Conservation (phyloP, 2,888 invertebrate genomes). For the Lottia gigantea region DNA sequence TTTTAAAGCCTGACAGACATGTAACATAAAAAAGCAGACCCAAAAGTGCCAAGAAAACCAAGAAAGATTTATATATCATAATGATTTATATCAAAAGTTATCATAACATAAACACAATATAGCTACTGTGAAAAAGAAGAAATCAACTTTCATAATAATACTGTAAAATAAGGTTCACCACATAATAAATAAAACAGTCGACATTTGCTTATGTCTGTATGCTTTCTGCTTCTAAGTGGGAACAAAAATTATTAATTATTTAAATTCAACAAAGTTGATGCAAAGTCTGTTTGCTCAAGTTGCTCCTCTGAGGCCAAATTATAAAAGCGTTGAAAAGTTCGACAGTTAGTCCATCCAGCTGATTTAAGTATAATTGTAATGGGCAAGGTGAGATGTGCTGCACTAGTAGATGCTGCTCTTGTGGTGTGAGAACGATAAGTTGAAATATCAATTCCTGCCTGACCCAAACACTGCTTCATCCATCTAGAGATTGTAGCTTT, state of each 20-base stretch:
- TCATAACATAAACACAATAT: too few relatives aligned
- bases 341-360: neutral
- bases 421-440: neutral
- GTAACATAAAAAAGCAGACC: neutral
- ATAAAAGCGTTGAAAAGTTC: slow-evolving; percentile 4
- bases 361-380: neutral
- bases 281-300: neutral
- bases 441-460: neutral
- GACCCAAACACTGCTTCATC: neutral
- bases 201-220: too few relatives aligned
- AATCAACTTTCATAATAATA: too few relatives aligned
- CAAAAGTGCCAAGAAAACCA: neutral
- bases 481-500: neutral
- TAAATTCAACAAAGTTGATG: neutral
- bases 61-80: too few relatives aligned
- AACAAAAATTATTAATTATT: neutral
- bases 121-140: too few relatives aligned
- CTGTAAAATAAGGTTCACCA: too few relatives aligned
- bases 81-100: too few relatives aligned
- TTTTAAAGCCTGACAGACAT: neutral
- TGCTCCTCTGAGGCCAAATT: neutral
- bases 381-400: neutral
- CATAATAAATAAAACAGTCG: too few relatives aligned
- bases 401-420: neutral
- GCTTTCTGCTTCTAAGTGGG: too few relatives aligned